A percentile compares a stretch with the other conserved stretches of the same genome.
Evolutionary conservation across 2,797 vertebrate genomes (phyloP).

Genomic region (Enoplosus armatus): DNA sequence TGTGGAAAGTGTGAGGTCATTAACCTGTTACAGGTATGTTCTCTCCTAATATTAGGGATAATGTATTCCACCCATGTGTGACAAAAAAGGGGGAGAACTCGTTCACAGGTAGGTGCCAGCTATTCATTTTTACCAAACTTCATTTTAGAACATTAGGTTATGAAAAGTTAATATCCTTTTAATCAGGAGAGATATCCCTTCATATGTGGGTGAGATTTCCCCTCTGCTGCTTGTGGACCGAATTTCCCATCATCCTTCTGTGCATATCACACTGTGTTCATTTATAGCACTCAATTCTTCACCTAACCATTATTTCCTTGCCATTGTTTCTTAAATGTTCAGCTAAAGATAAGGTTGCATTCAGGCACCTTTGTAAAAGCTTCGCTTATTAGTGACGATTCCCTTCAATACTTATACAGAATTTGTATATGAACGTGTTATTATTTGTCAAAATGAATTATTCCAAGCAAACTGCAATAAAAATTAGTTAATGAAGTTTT

Average conservation of each 20-base stretch:
- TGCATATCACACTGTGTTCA: slow-evolving; percentile 46
- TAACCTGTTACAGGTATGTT: slow-evolving; percentile 83
- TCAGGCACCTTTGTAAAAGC: slow-evolving; percentile 7
- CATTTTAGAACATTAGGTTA: slow-evolving; percentile 70
- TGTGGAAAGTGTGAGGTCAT: slow-evolving; percentile 86
- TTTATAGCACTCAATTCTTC: slow-evolving; percentile 45
- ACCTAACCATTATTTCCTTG: slow-evolving; percentile 27
- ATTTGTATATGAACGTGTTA: not conserved
- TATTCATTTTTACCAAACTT: slow-evolving; percentile 66
- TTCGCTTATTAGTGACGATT: not conserved
- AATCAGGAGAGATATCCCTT: slow-evolving; percentile 71
- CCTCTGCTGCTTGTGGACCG: slow-evolving; percentile 52
- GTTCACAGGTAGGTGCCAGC: slow-evolving; percentile 37
- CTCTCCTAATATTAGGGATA: slow-evolving; percentile 79
- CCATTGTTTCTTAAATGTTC: slow-evolving; percentile 21
- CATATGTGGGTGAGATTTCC: slow-evolving; percentile 65
- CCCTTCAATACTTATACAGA: not conserved
- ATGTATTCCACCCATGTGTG: slow-evolving; percentile 78
- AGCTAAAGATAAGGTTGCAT: slow-evolving; percentile 32
- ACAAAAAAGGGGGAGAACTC: slow-evolving; percentile 69
- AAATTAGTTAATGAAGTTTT: not conserved
- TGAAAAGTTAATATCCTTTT: slow-evolving; percentile 79
- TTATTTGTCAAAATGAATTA: not conserved
- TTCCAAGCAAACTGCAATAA: not conserved
- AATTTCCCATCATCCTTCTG: slow-evolving; percentile 52